A percentile compares a stretch with the other conserved stretches of the same genome.
phyloP scores from a whole-genome alignment of 1,140 invertebrate genomes.

The Penaeus indicus region DNA sequence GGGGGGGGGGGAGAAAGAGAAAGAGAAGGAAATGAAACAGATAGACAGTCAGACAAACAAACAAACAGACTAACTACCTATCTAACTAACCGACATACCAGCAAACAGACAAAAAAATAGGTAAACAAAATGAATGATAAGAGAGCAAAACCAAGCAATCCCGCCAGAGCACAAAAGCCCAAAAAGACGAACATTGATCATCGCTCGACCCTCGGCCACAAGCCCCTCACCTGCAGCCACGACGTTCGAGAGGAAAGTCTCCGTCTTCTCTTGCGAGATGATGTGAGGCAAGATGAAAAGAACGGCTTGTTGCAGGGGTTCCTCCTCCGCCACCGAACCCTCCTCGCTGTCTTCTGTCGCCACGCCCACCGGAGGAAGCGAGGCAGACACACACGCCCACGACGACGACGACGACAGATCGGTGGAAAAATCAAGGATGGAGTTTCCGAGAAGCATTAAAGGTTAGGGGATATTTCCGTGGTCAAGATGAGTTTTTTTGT shows the following conservation, averaged over 20 bases:
- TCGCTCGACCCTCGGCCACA: neutral
- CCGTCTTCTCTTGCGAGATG: constrained; percentile 50
- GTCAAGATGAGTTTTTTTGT: no score
- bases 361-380: no score
- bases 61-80: no score
- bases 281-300: constrained; percentile 59
- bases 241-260: constrained; percentile 55
- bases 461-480: no score
- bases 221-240: constrained; percentile 43
- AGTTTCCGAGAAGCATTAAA: no score
- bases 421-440: neutral
- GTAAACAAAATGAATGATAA: no score
- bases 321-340: constrained; percentile 28
- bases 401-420: neutral
- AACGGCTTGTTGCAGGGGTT: constrained; percentile 30
- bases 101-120: no score
- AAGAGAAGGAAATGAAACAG: no score
- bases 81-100: no score
- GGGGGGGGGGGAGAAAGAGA: no score
- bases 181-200: neutral
- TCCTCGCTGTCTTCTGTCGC: constrained; percentile 47
- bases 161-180: neutral
- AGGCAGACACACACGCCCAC: constrained; percentile 3
- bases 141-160: no score
- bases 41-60: no score